Percentiles rank a stretch among this genome's conserved stretches.
phyloP scores from a whole-genome alignment of 2,888 invertebrate species.

The Cataglyphis rosenhaueri region DNA sequence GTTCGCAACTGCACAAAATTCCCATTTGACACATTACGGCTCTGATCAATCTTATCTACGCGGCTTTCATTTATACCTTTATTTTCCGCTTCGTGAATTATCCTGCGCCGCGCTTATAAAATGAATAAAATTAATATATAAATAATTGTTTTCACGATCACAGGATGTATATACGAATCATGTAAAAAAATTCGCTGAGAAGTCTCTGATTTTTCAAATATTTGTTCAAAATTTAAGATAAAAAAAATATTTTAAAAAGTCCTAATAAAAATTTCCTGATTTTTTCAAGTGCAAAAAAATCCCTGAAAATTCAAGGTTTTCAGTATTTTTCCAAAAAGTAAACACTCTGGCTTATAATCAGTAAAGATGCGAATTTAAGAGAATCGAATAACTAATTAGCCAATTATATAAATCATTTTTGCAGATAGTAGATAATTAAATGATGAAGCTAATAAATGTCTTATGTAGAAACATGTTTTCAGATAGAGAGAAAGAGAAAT shows the following conservation, averaged over 20 bases:
- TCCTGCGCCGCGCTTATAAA: not conserved
- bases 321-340: too few relatives aligned
- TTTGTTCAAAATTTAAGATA: too few relatives aligned
- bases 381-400: slow-evolving; percentile 4
- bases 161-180: not conserved
- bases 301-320: too few relatives aligned
- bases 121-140: not conserved
- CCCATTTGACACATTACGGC: slow-evolving; percentile 13
- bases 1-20: slow-evolving; percentile 35
- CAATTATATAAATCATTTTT: not conserved
- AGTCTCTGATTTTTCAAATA: too few relatives aligned
- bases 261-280: too few relatives aligned
- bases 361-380: not conserved
- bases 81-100: slow-evolving; percentile 30
- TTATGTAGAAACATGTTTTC: not conserved
- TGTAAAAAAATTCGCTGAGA: too few relatives aligned
- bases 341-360: not conserved
- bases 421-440: not conserved
- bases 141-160: not conserved
- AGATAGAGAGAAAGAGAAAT: not conserved
- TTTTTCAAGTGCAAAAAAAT: too few relatives aligned
- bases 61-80: slow-evolving; percentile 32
- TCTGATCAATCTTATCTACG: slow-evolving; percentile 27
- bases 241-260: too few relatives aligned
- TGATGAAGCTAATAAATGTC: not conserved